Percentiles rank a stretch among this genome's conserved stretches.
phyloP scores from a whole-genome alignment of 2,797 vertebrate genomes.

The Premnoplex brunnescens region DNA sequence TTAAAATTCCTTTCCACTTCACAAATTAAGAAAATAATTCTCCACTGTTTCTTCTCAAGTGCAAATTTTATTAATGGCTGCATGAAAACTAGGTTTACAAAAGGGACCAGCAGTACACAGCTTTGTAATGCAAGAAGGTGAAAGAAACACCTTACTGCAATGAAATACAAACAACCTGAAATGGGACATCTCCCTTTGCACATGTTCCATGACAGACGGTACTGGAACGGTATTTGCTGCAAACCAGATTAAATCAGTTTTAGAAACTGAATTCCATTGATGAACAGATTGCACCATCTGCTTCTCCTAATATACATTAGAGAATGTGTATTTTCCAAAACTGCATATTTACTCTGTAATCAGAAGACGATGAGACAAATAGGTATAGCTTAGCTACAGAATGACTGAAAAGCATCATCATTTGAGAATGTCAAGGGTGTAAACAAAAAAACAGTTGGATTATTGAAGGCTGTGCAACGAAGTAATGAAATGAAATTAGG shows the following conservation, averaged over 20 bases:
- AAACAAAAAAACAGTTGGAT: not conserved
- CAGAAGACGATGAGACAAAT: conserved; percentile 22
- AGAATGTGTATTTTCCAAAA: conserved; percentile 51
- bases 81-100: not conserved
- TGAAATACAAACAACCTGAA: not conserved
- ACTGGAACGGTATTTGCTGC: not conserved
- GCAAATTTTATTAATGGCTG: not conserved
- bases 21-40: not conserved
- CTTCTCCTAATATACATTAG: conserved; percentile 42
- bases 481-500: not conserved
- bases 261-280: conserved; percentile 37
- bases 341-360: conserved; percentile 22
- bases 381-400: not conserved
- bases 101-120: not conserved
- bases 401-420: not conserved
- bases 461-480: not conserved
- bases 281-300: conserved; percentile 54
- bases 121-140: not conserved
- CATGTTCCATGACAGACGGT: conserved; percentile 27
- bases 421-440: not conserved
- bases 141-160: conserved; percentile 7
- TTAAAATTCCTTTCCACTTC: not conserved
- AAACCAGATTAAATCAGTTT: conserved; percentile 48
- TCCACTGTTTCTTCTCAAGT: not conserved
- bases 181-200: not conserved